These are phyloP conservation scores for Sycophila sp. DNA, from an alignment of 1,140 invertebrate species.

Conservation along the genomic window DNA sequence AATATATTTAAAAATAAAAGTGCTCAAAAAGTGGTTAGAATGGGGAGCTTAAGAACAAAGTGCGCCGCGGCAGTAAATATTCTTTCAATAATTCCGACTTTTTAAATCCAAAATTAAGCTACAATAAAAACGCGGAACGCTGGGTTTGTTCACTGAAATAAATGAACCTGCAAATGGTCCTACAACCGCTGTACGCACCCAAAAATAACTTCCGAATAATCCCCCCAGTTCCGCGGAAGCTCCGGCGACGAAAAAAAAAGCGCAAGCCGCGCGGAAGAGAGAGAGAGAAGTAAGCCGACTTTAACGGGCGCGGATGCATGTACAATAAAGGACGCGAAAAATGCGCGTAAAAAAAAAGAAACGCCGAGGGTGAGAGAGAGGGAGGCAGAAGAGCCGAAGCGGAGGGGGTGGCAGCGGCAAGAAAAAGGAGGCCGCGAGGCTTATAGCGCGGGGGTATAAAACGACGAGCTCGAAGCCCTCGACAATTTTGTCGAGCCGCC, in stretches of 20 bases:
- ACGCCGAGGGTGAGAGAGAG: background rate
- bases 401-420: background rate
- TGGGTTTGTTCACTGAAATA: background rate
- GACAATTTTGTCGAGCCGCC: background rate
- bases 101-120: background rate
- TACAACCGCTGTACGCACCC: slow-evolving; percentile 5
- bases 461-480: background rate
- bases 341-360: slow-evolving; percentile 25
- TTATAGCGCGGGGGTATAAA: background rate
- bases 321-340: slow-evolving; percentile 7
- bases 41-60: too few species aligned
- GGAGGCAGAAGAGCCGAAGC: background rate
- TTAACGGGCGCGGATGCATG: slow-evolving; percentile 4
- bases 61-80: slow-evolving; percentile 3
- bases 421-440: background rate
- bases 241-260: slow-evolving; percentile 14
- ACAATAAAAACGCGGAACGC: slow-evolving; percentile 1
- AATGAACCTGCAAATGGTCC: slow-evolving; percentile 22
- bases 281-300: slow-evolving; percentile 8
- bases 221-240: background rate
- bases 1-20: too few species aligned
- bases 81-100: slow-evolving; percentile 11
- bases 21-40: background rate
- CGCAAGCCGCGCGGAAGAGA: background rate
- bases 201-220: slow-evolving; percentile 33